Percentiles rank a stretch among this genome's conserved stretches.
phyloP scores from a whole-genome alignment of 2,797 vertebrate species.

The Nyctalus aviator region DNA sequence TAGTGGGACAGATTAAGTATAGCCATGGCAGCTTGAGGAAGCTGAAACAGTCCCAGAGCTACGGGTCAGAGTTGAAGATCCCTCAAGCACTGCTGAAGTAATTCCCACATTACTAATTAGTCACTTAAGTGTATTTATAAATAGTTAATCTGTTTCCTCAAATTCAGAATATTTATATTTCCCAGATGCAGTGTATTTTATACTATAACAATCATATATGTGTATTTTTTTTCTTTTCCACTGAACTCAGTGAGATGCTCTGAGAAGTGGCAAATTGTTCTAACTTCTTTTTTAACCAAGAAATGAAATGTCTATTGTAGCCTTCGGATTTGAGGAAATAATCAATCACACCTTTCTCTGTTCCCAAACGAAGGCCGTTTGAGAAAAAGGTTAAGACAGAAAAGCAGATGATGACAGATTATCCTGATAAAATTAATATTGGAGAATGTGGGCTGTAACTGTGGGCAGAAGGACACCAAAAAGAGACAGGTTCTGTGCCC shows the following conservation, averaged over 20 bases:
- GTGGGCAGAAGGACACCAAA: neutral
- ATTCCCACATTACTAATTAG: constrained; percentile 21
- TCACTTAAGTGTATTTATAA: constrained; percentile 20
- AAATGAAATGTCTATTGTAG: neutral
- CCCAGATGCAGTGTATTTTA: constrained; percentile 52
- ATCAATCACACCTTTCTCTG: neutral
- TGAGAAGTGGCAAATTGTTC: constrained; percentile 22
- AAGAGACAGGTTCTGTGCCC: neutral
- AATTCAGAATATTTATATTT: constrained; percentile 44
- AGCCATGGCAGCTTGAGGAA: neutral
- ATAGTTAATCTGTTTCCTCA: constrained; percentile 27
- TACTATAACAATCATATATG: neutral
- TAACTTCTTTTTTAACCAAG: constrained; percentile 1
- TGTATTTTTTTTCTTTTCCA: constrained; percentile 30
- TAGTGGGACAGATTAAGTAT: neutral
- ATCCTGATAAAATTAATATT: neutral
- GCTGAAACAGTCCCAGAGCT: neutral
- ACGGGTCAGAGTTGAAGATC: neutral
- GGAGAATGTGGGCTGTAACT: neutral
- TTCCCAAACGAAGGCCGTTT: neutral
- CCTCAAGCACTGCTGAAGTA: neutral
- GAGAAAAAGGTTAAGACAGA: neutral
- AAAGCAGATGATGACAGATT: neutral
- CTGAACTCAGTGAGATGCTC: neutral
- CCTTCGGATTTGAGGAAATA: neutral